Base-by-base conservation (phyloP, 2,888 invertebrate genomes). In the Polyommatus iphigenia region DNA sequence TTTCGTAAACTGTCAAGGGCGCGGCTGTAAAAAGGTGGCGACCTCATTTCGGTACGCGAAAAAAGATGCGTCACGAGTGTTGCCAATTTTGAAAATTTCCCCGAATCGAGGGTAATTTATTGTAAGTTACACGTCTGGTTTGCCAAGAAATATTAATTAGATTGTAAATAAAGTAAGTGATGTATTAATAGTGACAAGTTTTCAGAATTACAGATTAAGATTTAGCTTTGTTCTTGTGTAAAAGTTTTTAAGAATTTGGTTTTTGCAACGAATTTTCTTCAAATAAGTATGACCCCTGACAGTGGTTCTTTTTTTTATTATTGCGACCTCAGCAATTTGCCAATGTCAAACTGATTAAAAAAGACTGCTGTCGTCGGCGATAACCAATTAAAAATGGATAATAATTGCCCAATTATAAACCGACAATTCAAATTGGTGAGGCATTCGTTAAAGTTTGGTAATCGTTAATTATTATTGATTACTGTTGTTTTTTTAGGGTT, bases 1-100 rank as follows among this genome's bases (percentile, higher is more conserved):
- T 77, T 76, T 78, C 72, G 78, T 73, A 54, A 79, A 80, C 67
- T 77, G 76, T 78, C 79, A 80, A 79, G 79, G 81, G 77, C 79
- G 76, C 46, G 79, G n/a, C 72, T 78, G 76, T 46, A 80, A 79
- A 77, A 77, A 77, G 76, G 80, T 72, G 76, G 78, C 79, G 81
- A 82, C 82, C 80, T 76, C 80, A 80, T 80, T 82, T 81, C 36
- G 50, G 46, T 62, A 59, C 32, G 20, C 62, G 62, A 59, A 62
- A 57, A 59, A 76, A 59, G 32, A 76, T 62, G 67, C 24, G 41
- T 54, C 36, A 62, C 54, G 10, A 73, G 73, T 41, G 73, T 73
- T 73, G 71, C 73, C 41, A 73, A 29, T 73, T 73, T 73, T 50
- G 15, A 46, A 46, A 71, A 71, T 32, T 71, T 32, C 71, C 32